Percentiles rank a stretch among this genome's conserved stretches.
Conservation (phyloP, 2,888 invertebrate genomes). For the Macrophya annulata region DNA sequence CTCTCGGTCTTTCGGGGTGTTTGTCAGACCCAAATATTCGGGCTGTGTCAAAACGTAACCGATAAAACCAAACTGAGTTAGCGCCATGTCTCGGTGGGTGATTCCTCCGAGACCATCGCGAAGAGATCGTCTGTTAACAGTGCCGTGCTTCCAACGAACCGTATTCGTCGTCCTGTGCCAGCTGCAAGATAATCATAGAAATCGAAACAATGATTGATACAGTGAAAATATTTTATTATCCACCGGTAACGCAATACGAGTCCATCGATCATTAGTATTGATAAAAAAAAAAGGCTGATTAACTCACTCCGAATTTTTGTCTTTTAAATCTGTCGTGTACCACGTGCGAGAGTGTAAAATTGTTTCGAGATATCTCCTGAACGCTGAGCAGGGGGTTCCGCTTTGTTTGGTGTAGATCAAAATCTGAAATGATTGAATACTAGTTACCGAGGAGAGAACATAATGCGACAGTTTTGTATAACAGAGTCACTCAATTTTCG, state of each 20-base stretch:
- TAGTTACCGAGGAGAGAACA: not conserved
- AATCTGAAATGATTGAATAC: conserved; percentile 61
- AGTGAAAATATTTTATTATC: not conserved
- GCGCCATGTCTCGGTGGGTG: conserved; percentile 90
- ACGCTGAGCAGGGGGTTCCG: conserved; percentile 83
- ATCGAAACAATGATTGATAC: not conserved
- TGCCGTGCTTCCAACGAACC: conserved; percentile 85
- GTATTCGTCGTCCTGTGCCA: conserved; percentile 85
- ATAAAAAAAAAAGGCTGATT: not conserved
- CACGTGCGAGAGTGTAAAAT: conserved; percentile 87
- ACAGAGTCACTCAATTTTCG: not conserved
- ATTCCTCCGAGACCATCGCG: conserved; percentile 81
- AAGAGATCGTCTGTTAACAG: conserved; percentile 80
- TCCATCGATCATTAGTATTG: not conserved
- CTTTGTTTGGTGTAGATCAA: conserved; percentile 87
- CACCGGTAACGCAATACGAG: not conserved
- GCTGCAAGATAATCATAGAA: conserved; percentile 75
- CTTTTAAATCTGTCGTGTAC: conserved; percentile 84
- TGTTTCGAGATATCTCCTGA: conserved; percentile 89
- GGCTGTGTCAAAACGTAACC: conserved; percentile 85
- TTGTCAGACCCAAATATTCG: conserved; percentile 83
- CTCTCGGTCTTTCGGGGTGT: conserved; percentile 83
- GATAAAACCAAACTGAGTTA: conserved; percentile 93
- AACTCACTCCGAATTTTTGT: conserved; percentile 67
- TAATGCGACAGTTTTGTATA: not conserved